Percentiles rank a stretch among this genome's conserved stretches.
phyloP scores from a whole-genome alignment of 2,888 invertebrate genomes.

The Synergus gifuensis region DNA sequence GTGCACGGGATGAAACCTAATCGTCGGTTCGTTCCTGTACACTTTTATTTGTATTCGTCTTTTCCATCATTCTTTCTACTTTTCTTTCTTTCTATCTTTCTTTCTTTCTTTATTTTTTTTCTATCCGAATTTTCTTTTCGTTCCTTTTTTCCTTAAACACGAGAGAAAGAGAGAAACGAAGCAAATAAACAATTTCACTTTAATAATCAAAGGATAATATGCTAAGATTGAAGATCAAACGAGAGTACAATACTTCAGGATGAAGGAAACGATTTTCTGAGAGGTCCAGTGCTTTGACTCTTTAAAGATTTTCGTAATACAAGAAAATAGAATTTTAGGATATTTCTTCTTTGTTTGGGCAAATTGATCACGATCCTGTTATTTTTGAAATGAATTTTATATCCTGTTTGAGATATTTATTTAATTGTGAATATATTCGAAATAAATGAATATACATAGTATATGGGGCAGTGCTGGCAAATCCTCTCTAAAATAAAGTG shows the following conservation, averaged over 20 bases:
- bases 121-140: background rate
- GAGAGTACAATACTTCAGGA: no score
- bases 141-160: background rate
- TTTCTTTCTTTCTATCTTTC: background rate
- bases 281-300: background rate
- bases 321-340: background rate
- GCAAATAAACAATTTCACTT: background rate
- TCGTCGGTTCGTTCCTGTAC: conserved; percentile 55
- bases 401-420: no score
- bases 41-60: conserved; percentile 48
- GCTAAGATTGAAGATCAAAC: background rate
- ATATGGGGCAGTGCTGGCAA: no score
- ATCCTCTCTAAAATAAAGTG: no score
- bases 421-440: no score
- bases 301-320: background rate
- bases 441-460: no score
- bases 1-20: conserved; percentile 62
- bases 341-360: no score
- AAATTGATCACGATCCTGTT: no score
- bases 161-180: background rate
- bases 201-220: background rate
- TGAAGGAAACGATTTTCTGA: no score
- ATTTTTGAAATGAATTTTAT: no score
- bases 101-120: conserved; percentile 6
- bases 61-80: conserved; percentile 29